Evolutionary conservation across 2,888 invertebrate genomes (phyloP).

Genomic region (Mycalesis mineus): DNA sequence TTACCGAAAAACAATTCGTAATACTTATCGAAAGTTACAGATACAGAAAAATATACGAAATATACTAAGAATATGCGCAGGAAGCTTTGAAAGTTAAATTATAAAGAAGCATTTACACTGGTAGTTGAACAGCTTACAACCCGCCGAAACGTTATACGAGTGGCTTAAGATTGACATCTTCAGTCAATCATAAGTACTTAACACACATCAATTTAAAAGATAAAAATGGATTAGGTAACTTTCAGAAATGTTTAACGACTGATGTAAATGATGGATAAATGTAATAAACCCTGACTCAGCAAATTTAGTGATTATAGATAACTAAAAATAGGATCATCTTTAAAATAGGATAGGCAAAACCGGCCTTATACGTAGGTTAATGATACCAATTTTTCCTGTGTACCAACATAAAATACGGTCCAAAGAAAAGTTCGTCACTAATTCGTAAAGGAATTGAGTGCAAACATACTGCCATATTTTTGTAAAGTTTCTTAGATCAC

Average conservation of each 20-base stretch:
- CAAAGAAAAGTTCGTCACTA: constrained; percentile 37
- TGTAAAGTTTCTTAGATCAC: constrained; percentile 35
- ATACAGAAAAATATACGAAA: not conserved
- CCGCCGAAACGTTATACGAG: not conserved
- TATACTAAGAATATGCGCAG: not conserved
- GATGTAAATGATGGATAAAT: not conserved
- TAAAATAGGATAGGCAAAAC: constrained; percentile 71
- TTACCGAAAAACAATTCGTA: not conserved
- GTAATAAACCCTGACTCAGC: constrained; percentile 15
- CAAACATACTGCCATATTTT: constrained; percentile 73
- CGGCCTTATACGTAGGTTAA: constrained; percentile 65
- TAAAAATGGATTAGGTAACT: not conserved
- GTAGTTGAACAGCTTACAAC: not conserved
- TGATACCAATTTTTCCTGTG: constrained; percentile 35
- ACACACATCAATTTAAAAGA: too few species aligned
- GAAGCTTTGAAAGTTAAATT: not conserved
- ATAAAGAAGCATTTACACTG: constrained; percentile 3
- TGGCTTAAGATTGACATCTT: not conserved
- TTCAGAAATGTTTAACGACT: not conserved
- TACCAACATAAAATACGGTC: constrained; percentile 35
- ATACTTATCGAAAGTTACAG: not conserved
- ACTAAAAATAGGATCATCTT: constrained; percentile 52
- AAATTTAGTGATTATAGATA: constrained; percentile 34
- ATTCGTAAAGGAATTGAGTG: constrained; percentile 69
- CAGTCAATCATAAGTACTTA: too few species aligned